Conservation (phyloP, 2,113 vertebrate species). For the Puntigrus tetrazona region DNA sequence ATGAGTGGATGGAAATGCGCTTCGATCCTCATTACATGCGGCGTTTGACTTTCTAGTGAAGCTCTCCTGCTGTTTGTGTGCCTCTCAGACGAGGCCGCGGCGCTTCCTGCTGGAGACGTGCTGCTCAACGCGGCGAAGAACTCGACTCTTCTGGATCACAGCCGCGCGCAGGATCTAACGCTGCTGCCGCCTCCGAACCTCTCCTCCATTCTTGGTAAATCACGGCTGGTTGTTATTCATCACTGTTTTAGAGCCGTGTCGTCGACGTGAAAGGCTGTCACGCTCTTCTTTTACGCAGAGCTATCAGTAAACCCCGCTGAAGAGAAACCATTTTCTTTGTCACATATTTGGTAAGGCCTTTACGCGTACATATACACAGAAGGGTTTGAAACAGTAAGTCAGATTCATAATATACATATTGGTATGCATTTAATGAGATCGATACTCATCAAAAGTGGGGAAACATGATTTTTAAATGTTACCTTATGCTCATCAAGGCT, state of each 20-base stretch:
- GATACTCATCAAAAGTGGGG: too few species aligned
- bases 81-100: conserved; percentile 34
- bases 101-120: conserved; percentile 34
- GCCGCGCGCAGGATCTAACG: conserved; percentile 77
- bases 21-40: not conserved
- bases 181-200: conserved; percentile 76
- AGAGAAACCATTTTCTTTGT: conserved; percentile 11
- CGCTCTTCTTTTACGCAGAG: not conserved
- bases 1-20: too few species aligned
- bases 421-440: too few species aligned
- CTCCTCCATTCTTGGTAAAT: conserved; percentile 82
- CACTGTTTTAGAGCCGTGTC: not conserved
- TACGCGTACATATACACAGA: not conserved
- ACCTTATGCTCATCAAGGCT: not conserved
- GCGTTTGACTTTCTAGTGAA: too few species aligned
- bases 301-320: conserved; percentile 28
- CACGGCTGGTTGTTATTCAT: not conserved
- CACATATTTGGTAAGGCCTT: not conserved
- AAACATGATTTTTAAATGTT: not conserved
- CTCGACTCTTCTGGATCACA: conserved; percentile 86
- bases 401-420: too few species aligned
- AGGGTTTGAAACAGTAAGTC: not conserved
- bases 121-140: conserved; percentile 71
- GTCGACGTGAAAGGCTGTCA: not conserved
- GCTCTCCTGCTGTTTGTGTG: not conserved